Conservation (phyloP, 2,888 invertebrate species). For the Caenorhabditis virilis region DNA sequence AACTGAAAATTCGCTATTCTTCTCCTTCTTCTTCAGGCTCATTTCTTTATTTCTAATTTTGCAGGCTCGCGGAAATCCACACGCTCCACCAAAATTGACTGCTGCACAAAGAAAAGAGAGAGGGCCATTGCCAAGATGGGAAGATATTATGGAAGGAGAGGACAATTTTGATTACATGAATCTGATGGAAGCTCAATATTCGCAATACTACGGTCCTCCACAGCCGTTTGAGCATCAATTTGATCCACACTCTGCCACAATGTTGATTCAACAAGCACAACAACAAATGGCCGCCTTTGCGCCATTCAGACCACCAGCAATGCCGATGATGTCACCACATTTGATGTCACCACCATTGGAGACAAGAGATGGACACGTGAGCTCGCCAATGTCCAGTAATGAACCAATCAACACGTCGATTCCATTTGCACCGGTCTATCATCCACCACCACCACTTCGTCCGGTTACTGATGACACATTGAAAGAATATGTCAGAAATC, state of each 20-base stretch:
- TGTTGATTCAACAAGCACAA: conserved; percentile 55
- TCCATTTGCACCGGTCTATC: conserved; percentile 50
- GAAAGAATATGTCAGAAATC: conserved; percentile 66
- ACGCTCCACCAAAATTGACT: conserved; percentile 62
- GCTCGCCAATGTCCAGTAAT: conserved; percentile 50
- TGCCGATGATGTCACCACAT: conserved; percentile 47
- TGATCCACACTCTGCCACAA: conserved; percentile 49
- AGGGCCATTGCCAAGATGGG: conserved; percentile 68
- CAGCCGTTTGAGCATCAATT: conserved; percentile 29
- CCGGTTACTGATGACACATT: conserved; percentile 59
- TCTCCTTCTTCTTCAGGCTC: no score
- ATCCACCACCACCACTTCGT: conserved; percentile 28
- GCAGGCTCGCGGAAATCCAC: conserved; percentile 45
- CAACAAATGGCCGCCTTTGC: conserved; percentile 55
- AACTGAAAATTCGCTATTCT: not conserved
- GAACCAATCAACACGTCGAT: conserved; percentile 51
- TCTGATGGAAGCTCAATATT: conserved; percentile 67
- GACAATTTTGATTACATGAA: conserved; percentile 69
- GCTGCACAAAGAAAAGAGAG: conserved; percentile 60
- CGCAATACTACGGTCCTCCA: conserved; percentile 62
- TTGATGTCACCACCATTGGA: conserved; percentile 36
- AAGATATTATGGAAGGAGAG: conserved; percentile 62
- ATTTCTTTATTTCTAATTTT: not conserved
- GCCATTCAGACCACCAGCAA: conserved; percentile 50
- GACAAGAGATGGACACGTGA: conserved; percentile 30